These are phyloP conservation scores for Drosophila rubida DNA, from an alignment of 2,888 invertebrate genomes.

Conservation along the genomic window DNA sequence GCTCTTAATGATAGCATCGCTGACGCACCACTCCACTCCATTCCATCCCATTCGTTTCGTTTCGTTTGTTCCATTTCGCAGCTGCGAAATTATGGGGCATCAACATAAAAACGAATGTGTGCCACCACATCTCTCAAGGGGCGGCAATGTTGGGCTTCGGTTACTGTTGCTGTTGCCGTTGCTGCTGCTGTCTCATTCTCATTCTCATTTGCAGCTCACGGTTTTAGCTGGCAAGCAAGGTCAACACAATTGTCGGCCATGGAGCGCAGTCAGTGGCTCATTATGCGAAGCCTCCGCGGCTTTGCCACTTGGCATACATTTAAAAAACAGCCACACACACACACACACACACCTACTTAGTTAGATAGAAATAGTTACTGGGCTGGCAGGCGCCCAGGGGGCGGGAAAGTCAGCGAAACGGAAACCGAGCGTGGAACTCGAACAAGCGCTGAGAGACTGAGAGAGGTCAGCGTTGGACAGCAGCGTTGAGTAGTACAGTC, in stretches of 20 bases:
- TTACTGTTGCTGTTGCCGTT: background rate
- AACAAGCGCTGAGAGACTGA: background rate
- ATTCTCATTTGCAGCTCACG: conserved; percentile 1
- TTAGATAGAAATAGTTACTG: background rate
- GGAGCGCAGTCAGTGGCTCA: conserved; percentile 52
- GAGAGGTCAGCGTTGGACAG: background rate
- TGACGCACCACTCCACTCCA: background rate
- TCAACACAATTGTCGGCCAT: conserved; percentile 66
- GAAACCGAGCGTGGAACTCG: too few species aligned
- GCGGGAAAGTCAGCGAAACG: background rate
- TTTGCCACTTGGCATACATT: conserved; percentile 76
- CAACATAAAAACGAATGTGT: conserved; percentile 57
- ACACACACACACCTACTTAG: background rate
- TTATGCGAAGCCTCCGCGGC: conserved; percentile 69
- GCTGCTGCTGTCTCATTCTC: background rate
- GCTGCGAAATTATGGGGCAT: conserved; percentile 59
- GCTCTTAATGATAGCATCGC: conserved; percentile 65
- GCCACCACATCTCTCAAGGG: conserved; percentile 4
- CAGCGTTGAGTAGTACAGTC: background rate
- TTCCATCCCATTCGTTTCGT: background rate
- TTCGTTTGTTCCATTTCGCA: conserved; percentile 25
- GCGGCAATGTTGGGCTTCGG: background rate
- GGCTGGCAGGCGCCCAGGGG: background rate
- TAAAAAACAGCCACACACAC: background rate
- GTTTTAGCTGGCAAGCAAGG: conserved; percentile 60